Conservation (phyloP, 2,888 invertebrate species). For the Hyposoter dolosus region DNA sequence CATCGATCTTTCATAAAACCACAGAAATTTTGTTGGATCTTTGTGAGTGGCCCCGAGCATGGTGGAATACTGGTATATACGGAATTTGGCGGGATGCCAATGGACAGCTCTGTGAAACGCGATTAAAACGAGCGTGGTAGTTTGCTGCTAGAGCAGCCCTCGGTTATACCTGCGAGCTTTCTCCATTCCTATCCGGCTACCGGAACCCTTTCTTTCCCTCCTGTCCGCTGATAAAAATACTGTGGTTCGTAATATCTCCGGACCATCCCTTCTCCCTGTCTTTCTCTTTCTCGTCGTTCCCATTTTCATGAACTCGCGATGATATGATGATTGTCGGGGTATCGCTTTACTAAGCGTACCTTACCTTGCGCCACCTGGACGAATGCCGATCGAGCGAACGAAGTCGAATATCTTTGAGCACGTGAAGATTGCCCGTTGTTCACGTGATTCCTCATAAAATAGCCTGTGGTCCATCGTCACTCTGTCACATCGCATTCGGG, state of each 20-base stretch:
- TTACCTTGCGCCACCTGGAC: constrained; percentile 58
- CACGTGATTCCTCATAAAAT: constrained; percentile 42
- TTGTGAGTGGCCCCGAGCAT: constrained; percentile 23
- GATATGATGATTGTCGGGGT: constrained; percentile 54
- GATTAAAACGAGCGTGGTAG: constrained; percentile 66
- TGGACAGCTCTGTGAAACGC: constrained; percentile 69
- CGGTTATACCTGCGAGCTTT: constrained; percentile 38
- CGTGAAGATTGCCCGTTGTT: constrained; percentile 4
- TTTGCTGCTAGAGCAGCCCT: constrained; percentile 1
- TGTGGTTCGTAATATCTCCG: constrained; percentile 59
- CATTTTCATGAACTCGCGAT: constrained; percentile 27
- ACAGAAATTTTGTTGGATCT: constrained; percentile 73
- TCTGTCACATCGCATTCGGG: constrained; percentile 32
- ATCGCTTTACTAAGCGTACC: constrained; percentile 72
- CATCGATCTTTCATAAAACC: constrained; percentile 70
- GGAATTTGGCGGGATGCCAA: constrained; percentile 72
- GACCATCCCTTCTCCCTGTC: constrained; percentile 12
- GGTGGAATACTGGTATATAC: constrained; percentile 20
- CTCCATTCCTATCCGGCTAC: constrained; percentile 52
- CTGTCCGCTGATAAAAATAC: constrained; percentile 67
- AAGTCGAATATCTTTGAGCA: background rate
- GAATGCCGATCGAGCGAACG: background rate
- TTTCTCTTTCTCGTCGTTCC: background rate
- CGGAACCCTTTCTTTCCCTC: constrained; percentile 52
- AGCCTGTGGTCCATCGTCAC: constrained; percentile 47